Evolutionary conservation across 35 echinoderm and acorn worm species (phyloP), one percentile per base, ranked within the genome.

Genomic region (Apostichopus californicus): DNA sequence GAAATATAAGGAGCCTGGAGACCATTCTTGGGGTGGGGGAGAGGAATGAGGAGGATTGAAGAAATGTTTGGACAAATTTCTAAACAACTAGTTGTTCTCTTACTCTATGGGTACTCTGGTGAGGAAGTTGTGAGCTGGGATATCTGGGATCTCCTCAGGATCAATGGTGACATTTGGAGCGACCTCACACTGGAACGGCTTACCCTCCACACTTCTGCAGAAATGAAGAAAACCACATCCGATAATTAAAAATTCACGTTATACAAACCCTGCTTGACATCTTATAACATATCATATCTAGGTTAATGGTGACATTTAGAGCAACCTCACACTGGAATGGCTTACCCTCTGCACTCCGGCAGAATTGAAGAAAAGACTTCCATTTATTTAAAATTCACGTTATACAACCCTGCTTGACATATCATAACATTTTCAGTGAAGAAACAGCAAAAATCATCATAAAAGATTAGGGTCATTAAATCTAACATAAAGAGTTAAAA

Each of bases 131-230:
- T 96, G 95, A 53, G 97, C 73, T 9, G 97, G 97, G n/a, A 98
- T 83, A 46, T 96, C 94, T 26, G 97, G 97, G 25, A 98, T 98
- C 88, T 98, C 94, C 11, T 94, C 97, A 56, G 97, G 95, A 57
- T 98, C 94, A 58, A 98, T 98, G 52, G 86, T 94, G n/a, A 96
- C 93, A 73, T 94, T 86, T 6, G 91, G 73, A 4, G 94, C 71
- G 21, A 98, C 57, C 58, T 98, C 96, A 86, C 94, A 93, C 90
- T 92, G 71, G 56, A 93, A 83, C 10, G 86, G 55, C 26, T 92
- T 89, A 0, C 71, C 89, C 73, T 91, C 89, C 4, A 6, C 12
- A 79, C 15, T 91, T 91, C 89, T 91, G 77, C 13, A 77, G 17
- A 90, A 78, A 26, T 70, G 23, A 54, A 83, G 10, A 55, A 17